Percentiles rank a stretch among this genome's conserved stretches.
phyloP scores from a whole-genome alignment of 2,797 vertebrate species.

The Pteronotus mesoamericanus region DNA sequence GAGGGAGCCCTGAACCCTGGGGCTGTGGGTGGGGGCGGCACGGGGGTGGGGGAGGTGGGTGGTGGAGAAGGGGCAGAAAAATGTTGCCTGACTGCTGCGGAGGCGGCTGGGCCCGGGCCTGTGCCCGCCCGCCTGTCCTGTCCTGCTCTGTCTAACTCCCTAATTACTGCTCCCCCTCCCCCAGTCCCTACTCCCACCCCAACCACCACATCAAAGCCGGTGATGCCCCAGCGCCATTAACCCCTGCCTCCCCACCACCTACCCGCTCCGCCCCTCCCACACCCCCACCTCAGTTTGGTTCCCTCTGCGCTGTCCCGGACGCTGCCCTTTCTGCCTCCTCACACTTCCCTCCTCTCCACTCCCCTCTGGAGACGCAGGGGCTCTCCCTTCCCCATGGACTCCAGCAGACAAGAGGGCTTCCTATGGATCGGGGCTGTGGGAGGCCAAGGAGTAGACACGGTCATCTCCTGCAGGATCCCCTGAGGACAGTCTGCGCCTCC shows the following conservation, averaged over 20 bases:
- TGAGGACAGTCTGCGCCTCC: background rate
- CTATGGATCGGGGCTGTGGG: background rate
- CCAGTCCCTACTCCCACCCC: constrained; percentile 45
- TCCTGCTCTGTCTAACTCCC: constrained; percentile 68
- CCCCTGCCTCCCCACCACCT: constrained; percentile 68
- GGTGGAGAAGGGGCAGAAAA: constrained; percentile 76
- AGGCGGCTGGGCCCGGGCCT: constrained; percentile 72
- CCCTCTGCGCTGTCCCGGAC: background rate
- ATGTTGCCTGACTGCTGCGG: constrained; percentile 77
- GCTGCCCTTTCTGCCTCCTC: background rate
- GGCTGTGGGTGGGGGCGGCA: constrained; percentile 75
- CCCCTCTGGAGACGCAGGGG: background rate
- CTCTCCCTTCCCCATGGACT: background rate
- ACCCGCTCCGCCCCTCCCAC: background rate
- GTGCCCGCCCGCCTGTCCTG: constrained; percentile 75
- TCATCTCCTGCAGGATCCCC: background rate
- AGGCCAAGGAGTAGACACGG: background rate
- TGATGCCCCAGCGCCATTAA: constrained; percentile 72
- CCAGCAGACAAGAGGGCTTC: background rate
- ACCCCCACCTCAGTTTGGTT: background rate
- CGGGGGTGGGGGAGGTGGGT: constrained; percentile 70
- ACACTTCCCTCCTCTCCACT: background rate
- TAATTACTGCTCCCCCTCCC: constrained; percentile 73
- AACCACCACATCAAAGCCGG: constrained; percentile 70
- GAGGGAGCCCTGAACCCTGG: constrained; percentile 76